A percentile compares a stretch with the other conserved stretches of the same genome.
phyloP scores from a whole-genome alignment of 2,113 vertebrate species.

The Pseudonaja textilis region DNA sequence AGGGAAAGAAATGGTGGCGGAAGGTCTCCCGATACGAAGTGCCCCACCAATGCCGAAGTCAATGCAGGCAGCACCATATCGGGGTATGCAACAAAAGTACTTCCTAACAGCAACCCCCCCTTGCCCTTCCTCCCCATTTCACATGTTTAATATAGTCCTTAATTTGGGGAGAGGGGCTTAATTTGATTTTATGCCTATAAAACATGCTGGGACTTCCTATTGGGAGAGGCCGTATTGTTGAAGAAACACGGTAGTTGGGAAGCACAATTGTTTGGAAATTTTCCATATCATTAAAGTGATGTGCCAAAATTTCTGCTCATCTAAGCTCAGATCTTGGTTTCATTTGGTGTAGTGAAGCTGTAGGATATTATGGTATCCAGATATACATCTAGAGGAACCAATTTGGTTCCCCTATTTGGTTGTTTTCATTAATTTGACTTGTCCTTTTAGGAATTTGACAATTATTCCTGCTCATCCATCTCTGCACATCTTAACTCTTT shows the following conservation, averaged over 20 bases:
- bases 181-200: too few relatives aligned
- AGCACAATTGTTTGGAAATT: not conserved
- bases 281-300: not conserved
- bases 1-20: too few relatives aligned
- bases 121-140: too few relatives aligned
- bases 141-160: too few relatives aligned
- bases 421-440: not conserved
- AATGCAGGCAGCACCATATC: too few relatives aligned
- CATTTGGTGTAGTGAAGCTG: not conserved
- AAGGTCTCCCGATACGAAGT: too few relatives aligned
- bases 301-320: not conserved
- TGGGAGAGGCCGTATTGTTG: too few relatives aligned
- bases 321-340: not conserved
- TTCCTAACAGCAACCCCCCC: too few relatives aligned
- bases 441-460: not conserved
- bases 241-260: not conserved
- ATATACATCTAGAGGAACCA: not conserved
- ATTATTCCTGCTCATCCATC: not conserved
- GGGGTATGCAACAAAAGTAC: too few relatives aligned
- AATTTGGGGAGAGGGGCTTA: too few relatives aligned
- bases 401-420: not conserved
- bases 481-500: not conserved
- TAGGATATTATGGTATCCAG: not conserved
- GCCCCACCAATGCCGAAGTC: too few relatives aligned
- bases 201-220: too few relatives aligned